Base-by-base conservation (phyloP, 2,888 invertebrate genomes). In the Acanthosepion esculentum region DNA sequence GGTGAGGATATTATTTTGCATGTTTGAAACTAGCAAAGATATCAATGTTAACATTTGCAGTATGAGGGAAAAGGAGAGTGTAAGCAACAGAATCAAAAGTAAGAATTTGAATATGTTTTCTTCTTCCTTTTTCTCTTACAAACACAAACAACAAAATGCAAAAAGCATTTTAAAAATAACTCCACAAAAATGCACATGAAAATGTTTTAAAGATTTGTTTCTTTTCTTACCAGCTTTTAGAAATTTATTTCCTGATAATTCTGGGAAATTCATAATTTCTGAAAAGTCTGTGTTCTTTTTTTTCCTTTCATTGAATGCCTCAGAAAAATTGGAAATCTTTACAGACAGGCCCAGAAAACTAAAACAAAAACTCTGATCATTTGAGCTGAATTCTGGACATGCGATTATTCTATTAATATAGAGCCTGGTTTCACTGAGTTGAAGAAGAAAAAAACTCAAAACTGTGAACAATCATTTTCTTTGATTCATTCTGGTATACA, bases 31-130 rank as follows among this genome's bases (percentile, higher is more conserved):
- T 78, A n/a, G n/a, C 78, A 78, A 78, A 78, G n/a, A 33, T 78
- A 78, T 78, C 29, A 78, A 78, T n/a, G n/a, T 78, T n/a, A 33
- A 78, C 10, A 78, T 78, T 78, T 78, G 78, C n/a, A 78, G 12
- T 78, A n/a, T 78, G n/a, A 78, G n/a, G 5, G 33, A 78, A 78
- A 78, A 18, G n/a, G 78, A 78, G 78, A n/a, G 15, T 12, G 23
- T 78, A 78, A 78, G 78, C 78, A 78, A 78, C 78, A 78, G 78
- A 78, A 78, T 33, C 78, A 78, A 78, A 78, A 78, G 78, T 78
- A 78, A 78, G 78, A 78, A n/a, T 78, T 78, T 12, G n/a, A 78
- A n/a, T 78, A 78, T n/a, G n/a, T 78, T 78, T 78, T 78, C 78
- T 78, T 78, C 78, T 78, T 78, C 78, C 78, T 78, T 78, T 33